phyloP scores from a whole-genome alignment of 2,888 invertebrate species.

The Geophilus truncorum region DNA sequence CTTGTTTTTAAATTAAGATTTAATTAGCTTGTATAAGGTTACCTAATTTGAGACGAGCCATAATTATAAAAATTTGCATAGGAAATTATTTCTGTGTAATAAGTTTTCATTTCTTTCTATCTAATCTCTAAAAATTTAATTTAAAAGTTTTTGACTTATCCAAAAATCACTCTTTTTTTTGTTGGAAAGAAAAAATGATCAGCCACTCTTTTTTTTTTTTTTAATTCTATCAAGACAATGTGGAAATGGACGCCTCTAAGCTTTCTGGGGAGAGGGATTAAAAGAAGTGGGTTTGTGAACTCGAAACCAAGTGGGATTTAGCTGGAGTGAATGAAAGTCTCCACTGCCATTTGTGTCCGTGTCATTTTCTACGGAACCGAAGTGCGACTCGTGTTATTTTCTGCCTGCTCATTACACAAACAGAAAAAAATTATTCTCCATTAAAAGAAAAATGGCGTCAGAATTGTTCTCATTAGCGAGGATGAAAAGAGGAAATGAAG shows the following conservation, averaged over 20 bases:
- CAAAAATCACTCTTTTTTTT: not conserved
- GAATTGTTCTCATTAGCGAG: constrained; percentile 27
- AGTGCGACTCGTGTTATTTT: not conserved
- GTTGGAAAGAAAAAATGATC: not conserved
- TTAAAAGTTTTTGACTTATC: not conserved
- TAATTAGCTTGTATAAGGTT: too few relatives aligned
- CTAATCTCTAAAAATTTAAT: not conserved
- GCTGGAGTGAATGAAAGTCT: not conserved
- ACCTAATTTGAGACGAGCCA: too few relatives aligned
- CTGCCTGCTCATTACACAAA: constrained; percentile 11
- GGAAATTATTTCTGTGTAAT: not conserved
- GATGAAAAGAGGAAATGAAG: constrained; percentile 24
- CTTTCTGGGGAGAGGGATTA: not conserved
- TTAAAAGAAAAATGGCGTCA: constrained; percentile 21
- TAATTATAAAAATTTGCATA: not conserved
- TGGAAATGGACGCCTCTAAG: not conserved
- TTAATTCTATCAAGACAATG: not conserved
- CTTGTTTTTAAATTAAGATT: too few relatives aligned
- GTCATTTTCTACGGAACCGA: not conserved
- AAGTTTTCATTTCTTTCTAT: too few relatives aligned
- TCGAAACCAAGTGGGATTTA: not conserved
- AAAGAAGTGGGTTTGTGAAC: not conserved
- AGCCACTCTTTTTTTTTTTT: not conserved
- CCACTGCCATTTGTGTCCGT: constrained; percentile 4
- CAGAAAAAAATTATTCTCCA: constrained; percentile 1